phyloP scores from a whole-genome alignment of 2,888 invertebrate species.

The Steinernema carpocapsae region DNA sequence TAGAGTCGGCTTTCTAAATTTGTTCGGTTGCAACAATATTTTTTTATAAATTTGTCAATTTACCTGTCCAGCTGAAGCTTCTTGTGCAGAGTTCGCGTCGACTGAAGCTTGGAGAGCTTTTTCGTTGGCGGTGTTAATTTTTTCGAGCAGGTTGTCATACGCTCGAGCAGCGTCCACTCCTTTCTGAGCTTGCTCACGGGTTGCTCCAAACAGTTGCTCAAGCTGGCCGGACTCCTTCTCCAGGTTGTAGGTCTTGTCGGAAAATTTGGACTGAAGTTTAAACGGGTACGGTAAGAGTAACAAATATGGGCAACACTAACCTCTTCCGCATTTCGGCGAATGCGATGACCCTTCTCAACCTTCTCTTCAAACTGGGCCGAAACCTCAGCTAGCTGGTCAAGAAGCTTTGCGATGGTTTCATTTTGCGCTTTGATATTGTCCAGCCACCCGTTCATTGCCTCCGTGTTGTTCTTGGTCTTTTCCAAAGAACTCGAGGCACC shows the following conservation, averaged over 20 bases:
- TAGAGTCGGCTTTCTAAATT: constrained; percentile 38
- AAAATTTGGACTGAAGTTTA: background rate
- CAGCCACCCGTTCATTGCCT: constrained; percentile 33
- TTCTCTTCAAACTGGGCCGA: constrained; percentile 34
- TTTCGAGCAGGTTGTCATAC: constrained; percentile 54
- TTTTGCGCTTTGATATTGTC: background rate
- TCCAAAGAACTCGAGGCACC: constrained; percentile 31
- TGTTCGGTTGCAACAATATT: background rate
- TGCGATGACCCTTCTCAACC: constrained; percentile 29
- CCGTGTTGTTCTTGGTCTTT: constrained; percentile 18
- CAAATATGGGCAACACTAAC: background rate
- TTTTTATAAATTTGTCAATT: background rate
- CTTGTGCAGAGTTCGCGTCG: background rate
- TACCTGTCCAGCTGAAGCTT: constrained; percentile 21
- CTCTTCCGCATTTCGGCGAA: constrained; percentile 31
- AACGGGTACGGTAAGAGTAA: no score
- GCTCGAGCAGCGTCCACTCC: constrained; percentile 59
- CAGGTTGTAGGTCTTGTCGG: background rate
- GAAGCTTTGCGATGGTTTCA: constrained; percentile 6
- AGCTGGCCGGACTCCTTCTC: background rate
- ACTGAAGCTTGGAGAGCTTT: constrained; percentile 47
- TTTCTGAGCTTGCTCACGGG: constrained; percentile 27
- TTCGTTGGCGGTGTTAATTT: constrained; percentile 52
- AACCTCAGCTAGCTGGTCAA: background rate
- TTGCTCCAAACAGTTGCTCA: constrained; percentile 4